Evolutionary conservation across 2,113 vertebrate species (phyloP), one percentile per base, ranked within the genome.

Genomic region (Turnix velox): DNA sequence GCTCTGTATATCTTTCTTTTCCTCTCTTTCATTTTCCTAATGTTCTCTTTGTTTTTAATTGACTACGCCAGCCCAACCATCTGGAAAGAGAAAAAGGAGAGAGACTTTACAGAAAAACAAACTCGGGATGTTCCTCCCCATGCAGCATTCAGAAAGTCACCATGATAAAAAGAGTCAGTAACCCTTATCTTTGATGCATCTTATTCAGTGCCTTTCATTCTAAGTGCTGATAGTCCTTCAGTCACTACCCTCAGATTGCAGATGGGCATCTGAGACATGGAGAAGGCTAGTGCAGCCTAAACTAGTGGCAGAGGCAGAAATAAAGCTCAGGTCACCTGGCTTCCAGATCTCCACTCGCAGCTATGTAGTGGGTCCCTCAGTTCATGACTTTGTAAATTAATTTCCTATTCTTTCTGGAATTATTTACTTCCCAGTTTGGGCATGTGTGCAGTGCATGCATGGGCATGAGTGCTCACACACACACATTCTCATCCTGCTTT

Each of bases 31-130:
- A 76, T 93, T 96, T 93, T 39, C 51, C 66, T 73, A 69, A 91
- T 24, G 20, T 79, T 96, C 77, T 91, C 94, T 97, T 97, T 97
- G 95, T 93, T 97, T 98, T 96, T 92, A 96, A 95, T 97, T 87
- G 95, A 63, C 9, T 54, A 94, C 35, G 4, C 92, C 90, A 95
- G 75, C 22, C 35, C 51, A 77, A 74, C 88, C 97, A 97, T 97
- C 95, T 97, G 97, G 97, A 97, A 95, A 88, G 81, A 91, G 67
- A 90, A 95, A 81, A 9, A 77, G 71, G 85, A 94, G 63, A 78
- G 57, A 87, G 66, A 87, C 78, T 88, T 93, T 95, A 80, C 81
- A 96, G 78, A 91, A 91, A 91, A 97, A 93, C 62, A 95, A 97
- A 96, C 72, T 96, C 96, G 40, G 80, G 27, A 22, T 10, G 8